Percentiles rank a stretch among this genome's conserved stretches.
phyloP scores from a whole-genome alignment of 2,113 vertebrate genomes.

The Diadophis punctatus region DNA sequence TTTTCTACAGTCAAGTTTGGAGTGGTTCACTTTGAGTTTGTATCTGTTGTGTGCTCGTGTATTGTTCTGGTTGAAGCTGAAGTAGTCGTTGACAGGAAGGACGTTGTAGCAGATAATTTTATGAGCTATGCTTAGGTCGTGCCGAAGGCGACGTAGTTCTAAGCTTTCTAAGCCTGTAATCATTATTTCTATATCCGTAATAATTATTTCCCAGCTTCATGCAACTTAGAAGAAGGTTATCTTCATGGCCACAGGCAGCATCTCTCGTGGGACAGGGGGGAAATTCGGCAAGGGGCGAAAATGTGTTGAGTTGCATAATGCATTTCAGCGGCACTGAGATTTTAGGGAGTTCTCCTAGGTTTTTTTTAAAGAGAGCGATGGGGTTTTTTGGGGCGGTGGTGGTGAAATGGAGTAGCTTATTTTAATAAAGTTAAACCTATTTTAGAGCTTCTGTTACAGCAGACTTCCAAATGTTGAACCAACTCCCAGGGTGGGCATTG shows the following conservation, averaged over 20 bases:
- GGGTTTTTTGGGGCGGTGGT: background rate
- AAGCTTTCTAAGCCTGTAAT: no score
- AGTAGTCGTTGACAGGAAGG: no score
- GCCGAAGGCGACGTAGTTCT: no score
- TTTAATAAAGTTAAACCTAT: background rate
- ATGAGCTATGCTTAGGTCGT: no score
- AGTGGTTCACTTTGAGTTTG: no score
- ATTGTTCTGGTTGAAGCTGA: no score
- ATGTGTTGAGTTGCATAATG: background rate
- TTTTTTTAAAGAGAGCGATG: background rate
- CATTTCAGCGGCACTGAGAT: background rate
- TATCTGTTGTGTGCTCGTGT: no score
- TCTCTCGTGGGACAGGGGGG: background rate
- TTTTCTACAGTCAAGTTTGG: no score
- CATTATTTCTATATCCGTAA: no score
- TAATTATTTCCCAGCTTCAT: background rate
- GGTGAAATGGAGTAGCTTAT: background rate
- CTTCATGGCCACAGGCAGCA: background rate
- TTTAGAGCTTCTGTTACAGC: background rate
- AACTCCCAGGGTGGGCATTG: background rate
- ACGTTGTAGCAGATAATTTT: no score
- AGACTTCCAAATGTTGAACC: background rate
- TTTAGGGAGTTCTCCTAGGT: background rate
- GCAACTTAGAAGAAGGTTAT: background rate
- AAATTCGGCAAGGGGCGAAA: background rate